Percentiles rank a stretch among this genome's conserved stretches.
These are phyloP conservation scores for Nyctibius bracteatus DNA, from an alignment of 2,113 vertebrate genomes.

Conservation along the genomic window DNA sequence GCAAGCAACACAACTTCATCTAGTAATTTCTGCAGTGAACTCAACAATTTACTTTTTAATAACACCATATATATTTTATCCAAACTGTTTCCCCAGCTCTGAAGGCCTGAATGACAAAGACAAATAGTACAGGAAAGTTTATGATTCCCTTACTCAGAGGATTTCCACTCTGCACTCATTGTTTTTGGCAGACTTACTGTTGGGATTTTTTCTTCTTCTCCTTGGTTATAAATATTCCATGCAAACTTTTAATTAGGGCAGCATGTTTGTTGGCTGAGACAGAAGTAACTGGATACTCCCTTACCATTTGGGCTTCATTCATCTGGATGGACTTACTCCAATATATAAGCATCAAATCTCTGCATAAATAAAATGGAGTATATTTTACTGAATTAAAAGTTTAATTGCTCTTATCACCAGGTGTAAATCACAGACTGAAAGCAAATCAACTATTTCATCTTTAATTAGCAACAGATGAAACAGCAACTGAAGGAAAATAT, in stretches of 20 bases:
- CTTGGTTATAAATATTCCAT: constrained; percentile 60
- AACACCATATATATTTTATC: constrained; percentile 18
- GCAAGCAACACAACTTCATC: neutral
- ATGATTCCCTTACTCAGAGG: neutral
- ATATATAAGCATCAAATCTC: neutral
- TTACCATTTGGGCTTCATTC: neutral
- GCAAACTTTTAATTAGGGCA: constrained; percentile 61
- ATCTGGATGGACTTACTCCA: neutral
- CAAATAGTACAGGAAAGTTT: constrained; percentile 3
- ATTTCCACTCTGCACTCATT: constrained; percentile 23
- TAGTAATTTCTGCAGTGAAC: neutral
- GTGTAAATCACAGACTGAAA: neutral
- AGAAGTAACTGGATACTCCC: constrained; percentile 11
- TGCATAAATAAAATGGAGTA: neutral
- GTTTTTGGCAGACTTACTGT: constrained; percentile 29
- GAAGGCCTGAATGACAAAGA: constrained; percentile 20
- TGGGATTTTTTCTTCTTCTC: constrained; percentile 17
- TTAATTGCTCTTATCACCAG: neutral
- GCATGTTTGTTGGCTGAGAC: constrained; percentile 37
- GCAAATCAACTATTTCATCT: neutral
- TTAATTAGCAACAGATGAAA: neutral
- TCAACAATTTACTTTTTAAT: neutral
- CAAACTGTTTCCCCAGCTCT: neutral
- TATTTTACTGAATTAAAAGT: neutral
- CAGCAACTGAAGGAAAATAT: neutral